Evolutionary conservation across 2,888 invertebrate species (phyloP), one percentile per base, ranked within the genome.

Genomic region (Rhyacophila evoluta): DNA sequence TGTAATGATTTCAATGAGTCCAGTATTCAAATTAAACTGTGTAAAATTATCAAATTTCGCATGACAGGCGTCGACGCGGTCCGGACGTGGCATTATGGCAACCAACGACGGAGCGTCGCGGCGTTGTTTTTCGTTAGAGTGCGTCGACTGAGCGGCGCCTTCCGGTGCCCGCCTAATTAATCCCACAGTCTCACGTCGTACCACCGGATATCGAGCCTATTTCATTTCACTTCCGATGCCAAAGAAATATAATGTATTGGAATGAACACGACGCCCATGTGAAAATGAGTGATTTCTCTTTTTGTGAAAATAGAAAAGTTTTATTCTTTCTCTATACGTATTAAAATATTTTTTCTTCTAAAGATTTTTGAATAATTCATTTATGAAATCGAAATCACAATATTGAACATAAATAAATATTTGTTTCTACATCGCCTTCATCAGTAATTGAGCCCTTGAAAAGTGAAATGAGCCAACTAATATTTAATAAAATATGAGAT

Each of bases 111-210:
- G n/a, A n/a, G 15, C 55, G 55, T 6, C 55, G 55, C 10, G 15
- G 55, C 55, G 8, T 55, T 55, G 55, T 55, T 55, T 55, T 55
- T 55, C 55, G 55, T 25, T 55, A 8, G 55, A 55, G 25, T 55
- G 55, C 19, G 55, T 25, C 55, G 55, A 55, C 55, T 55, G 55
- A 55, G 25, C 55, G 55, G 55, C 55, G 55, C 55, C 55, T 55
- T 55, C 55, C 55, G 55, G 25, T 55, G 55, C 55, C 55, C 55
- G 55, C 55, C 55, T 55, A 55, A 55, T 55, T 55, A 55, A 55
- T 55, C 55, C 55, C 55, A 10, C 19, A 55, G 12, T 19, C 55
- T 55, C 55, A 55, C 55, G 55, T 55, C 55, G 55, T 19, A 55
- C 19, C 19, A 25, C 15, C 55, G 55, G 55, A 55, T 19, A 55